Evolutionary conservation across 2,113 vertebrate genomes (phyloP).

Genomic region (Neoarius graeffei): DNA sequence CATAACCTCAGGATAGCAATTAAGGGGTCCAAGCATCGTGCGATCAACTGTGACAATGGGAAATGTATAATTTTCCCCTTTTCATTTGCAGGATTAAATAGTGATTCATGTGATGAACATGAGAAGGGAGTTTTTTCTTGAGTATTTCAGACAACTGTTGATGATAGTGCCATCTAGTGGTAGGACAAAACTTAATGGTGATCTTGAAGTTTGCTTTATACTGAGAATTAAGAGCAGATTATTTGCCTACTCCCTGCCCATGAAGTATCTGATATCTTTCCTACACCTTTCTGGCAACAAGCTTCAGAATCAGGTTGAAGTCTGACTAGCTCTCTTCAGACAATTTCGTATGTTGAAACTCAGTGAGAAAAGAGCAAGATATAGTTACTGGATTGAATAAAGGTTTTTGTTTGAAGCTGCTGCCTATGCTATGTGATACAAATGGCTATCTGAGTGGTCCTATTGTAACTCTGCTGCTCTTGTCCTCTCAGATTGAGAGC

Average conservation of each 20-base stretch:
- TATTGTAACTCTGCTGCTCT: slow-evolving; percentile 39
- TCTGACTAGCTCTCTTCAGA: background rate
- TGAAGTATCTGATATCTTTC: background rate
- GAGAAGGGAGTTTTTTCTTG: background rate
- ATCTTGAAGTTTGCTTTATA: background rate
- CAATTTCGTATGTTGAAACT: too few relatives aligned
- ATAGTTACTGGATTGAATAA: too few relatives aligned
- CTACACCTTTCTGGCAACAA: background rate
- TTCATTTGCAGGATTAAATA: background rate
- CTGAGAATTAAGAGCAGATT: background rate
- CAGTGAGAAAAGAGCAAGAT: too few relatives aligned
- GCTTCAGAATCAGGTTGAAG: background rate
- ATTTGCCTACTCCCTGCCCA: background rate
- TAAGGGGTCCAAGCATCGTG: background rate
- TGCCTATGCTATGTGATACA: background rate
- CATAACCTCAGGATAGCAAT: background rate
- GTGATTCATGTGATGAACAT: background rate
- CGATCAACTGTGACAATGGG: background rate
- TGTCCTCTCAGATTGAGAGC: slow-evolving; percentile 87
- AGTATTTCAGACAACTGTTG: background rate
- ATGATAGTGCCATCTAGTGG: background rate
- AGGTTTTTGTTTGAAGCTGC: too few relatives aligned
- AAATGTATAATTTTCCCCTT: background rate
- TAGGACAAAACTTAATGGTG: background rate
- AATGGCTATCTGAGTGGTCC: background rate